A percentile compares a stretch with the other conserved stretches of the same genome.
phyloP scores from a whole-genome alignment of 2,113 vertebrate genomes.

The Caracal caracal region DNA sequence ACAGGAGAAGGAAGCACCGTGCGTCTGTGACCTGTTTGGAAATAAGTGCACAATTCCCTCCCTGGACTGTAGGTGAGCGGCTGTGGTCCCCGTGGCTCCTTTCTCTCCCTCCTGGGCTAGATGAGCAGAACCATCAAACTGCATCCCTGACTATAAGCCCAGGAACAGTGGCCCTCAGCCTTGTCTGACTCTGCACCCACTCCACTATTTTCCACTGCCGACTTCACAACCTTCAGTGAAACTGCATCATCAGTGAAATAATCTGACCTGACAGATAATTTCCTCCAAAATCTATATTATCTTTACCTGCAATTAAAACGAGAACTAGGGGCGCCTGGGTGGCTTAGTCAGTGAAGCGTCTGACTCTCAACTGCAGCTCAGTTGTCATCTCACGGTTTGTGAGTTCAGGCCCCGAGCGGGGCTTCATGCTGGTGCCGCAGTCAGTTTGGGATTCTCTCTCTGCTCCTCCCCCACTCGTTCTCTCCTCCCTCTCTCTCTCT shows the following conservation, averaged over 20 bases:
- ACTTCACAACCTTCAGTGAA: not conserved
- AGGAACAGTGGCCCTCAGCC: not conserved
- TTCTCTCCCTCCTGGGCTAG: not conserved
- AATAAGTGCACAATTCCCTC: not conserved
- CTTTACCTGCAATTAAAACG: slow-evolving; percentile 44
- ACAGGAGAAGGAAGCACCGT: not conserved
- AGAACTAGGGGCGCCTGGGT: not conserved
- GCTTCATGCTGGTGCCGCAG: too few species aligned
- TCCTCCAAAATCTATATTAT: not conserved
- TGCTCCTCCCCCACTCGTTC: not conserved
- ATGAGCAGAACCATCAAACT: not conserved
- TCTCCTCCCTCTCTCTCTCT: too few species aligned
- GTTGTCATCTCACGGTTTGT: not conserved
- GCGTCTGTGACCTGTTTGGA: not conserved
- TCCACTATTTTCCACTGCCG: not conserved
- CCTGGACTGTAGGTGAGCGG: not conserved
- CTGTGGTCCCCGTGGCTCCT: not conserved
- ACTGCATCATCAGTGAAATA: not conserved
- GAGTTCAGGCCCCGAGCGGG: not conserved
- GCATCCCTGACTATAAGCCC: not conserved
- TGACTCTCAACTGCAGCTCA: not conserved
- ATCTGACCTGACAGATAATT: not conserved
- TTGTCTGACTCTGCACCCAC: not conserved
- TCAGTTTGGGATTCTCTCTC: not conserved
- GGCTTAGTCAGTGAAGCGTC: not conserved